Conservation (phyloP, 2,797 vertebrate genomes). For the Melanotaenia trifasciata region DNA sequence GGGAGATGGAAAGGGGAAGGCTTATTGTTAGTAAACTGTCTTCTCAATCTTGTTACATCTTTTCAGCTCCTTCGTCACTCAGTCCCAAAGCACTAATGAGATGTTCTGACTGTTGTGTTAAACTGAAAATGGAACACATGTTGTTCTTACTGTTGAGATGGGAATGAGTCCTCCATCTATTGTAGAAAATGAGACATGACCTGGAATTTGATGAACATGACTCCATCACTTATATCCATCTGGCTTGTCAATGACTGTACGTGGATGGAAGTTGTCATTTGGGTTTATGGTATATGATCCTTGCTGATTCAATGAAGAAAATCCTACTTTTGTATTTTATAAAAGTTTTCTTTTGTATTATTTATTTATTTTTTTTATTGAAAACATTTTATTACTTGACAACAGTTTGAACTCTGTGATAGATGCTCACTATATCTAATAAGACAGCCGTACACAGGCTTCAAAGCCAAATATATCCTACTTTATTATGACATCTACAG, state of each 20-base stretch:
- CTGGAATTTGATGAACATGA: not conserved
- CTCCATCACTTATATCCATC: not conserved
- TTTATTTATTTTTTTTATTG: not conserved
- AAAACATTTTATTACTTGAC: not conserved
- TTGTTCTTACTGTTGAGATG: not conserved
- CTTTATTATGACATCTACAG: not conserved
- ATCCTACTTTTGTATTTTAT: not conserved
- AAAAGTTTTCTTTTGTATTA: not conserved
- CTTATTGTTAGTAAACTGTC: constrained; percentile 28
- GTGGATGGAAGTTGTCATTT: not conserved
- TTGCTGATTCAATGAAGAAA: not conserved
- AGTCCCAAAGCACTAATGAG: constrained; percentile 47
- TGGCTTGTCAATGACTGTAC: not conserved
- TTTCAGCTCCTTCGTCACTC: not conserved
- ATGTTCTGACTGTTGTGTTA: constrained; percentile 27
- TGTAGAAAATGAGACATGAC: not conserved
- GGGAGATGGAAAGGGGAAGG: constrained; percentile 10
- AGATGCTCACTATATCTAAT: not conserved
- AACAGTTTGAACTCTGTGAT: not conserved
- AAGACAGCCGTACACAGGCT: not conserved
- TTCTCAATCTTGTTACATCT: constrained; percentile 49
- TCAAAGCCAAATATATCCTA: not conserved
- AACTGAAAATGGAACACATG: not conserved
- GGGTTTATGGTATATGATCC: not conserved
- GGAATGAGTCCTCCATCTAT: not conserved